A percentile compares a stretch with the other conserved stretches of the same genome.
These are phyloP conservation scores for Nycticryphes semicollaris DNA, from an alignment of 2,113 vertebrate genomes.

Conservation along the genomic window DNA sequence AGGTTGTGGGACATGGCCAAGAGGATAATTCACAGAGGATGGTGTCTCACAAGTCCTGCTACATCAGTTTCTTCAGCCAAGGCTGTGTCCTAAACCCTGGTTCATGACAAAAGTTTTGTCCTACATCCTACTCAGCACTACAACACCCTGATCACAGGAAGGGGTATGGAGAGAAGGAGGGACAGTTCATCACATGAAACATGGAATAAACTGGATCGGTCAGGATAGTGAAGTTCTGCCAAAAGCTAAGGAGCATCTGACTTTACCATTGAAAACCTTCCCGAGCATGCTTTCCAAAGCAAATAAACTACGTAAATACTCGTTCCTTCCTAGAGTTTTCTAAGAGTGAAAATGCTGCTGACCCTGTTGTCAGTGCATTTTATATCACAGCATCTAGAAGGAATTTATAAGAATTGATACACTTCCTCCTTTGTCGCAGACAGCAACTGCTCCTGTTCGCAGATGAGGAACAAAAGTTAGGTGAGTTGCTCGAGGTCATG, in stretches of 20 bases:
- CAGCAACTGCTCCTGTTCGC: accelerated
- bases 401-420: background rate
- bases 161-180: background rate
- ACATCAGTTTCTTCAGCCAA: background rate
- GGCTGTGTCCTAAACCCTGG: background rate
- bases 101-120: background rate
- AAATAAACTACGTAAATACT: background rate
- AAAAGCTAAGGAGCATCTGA: conserved; percentile 1
- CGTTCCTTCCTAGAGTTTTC: background rate
- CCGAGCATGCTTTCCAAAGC: background rate
- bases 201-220: background rate
- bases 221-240: background rate
- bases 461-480: background rate
- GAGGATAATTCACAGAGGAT: background rate
- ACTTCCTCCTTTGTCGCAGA: background rate
- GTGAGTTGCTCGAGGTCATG: accelerated
- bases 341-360: background rate
- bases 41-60: background rate
- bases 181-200: background rate
- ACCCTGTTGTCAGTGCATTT: background rate
- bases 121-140: background rate
- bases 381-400: background rate
- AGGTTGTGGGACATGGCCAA: background rate
- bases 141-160: accelerated
- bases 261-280: background rate